Percentiles rank a stretch among this genome's conserved stretches.
Conservation (phyloP, 2,888 invertebrate genomes). For the Panorpa germanica region DNA sequence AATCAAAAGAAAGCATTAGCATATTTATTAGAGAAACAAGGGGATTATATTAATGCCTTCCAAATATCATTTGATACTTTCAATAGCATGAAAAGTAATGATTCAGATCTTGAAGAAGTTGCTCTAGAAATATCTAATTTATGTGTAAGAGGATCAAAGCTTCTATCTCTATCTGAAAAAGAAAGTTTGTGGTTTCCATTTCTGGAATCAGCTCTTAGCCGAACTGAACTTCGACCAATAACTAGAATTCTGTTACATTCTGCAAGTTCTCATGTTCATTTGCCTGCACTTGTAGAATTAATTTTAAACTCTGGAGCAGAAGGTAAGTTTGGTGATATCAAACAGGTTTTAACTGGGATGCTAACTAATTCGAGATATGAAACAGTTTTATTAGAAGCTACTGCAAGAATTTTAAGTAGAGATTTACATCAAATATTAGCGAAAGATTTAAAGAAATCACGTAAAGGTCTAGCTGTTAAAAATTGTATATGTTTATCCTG, state of each 20-base stretch:
- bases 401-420: conserved; percentile 41
- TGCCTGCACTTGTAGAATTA: conserved; percentile 36
- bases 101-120: too few species aligned
- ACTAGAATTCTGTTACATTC: conserved; percentile 29
- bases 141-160: conserved; percentile 27
- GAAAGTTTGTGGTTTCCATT: conserved; percentile 30
- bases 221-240: conserved; percentile 23
- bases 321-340: conserved; percentile 40
- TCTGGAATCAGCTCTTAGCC: conserved; percentile 23
- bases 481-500: too few species aligned
- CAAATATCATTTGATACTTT: conserved; percentile 33
- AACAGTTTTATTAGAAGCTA: conserved; percentile 46
- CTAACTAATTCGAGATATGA: conserved; percentile 60
- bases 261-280: conserved; percentile 32
- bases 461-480: too few species aligned
- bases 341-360: conserved; percentile 41
- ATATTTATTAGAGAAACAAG: conserved; percentile 52
- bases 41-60: conserved; percentile 53
- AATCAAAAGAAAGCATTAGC: conserved; percentile 46
- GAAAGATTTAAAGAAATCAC: too few species aligned
- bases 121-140: too few species aligned
- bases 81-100: too few species aligned
- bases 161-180: conserved; percentile 23
- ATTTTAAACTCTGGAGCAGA: conserved; percentile 30
- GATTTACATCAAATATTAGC: conserved; percentile 39